Percentiles rank a stretch among this genome's conserved stretches.
Evolutionary conservation across 2,113 vertebrate genomes (phyloP).

Genomic region (Menura novaehollandiae): DNA sequence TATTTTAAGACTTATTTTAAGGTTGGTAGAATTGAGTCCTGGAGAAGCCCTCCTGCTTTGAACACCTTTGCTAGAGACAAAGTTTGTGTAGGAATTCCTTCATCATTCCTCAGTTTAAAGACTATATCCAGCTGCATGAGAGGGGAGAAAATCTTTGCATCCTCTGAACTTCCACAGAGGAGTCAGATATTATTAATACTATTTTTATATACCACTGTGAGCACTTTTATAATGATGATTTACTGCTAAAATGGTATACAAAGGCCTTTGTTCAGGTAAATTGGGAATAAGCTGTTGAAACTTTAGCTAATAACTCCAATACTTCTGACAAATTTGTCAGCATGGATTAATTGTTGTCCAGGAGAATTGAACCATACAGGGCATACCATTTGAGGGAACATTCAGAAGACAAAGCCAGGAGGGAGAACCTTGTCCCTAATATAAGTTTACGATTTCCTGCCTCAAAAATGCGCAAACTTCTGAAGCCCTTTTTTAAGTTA

Average conservation of each 20-base stretch:
- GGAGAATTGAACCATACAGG: not conserved
- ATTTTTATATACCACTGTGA: not conserved
- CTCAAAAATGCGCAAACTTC: not conserved
- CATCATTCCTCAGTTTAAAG: not conserved
- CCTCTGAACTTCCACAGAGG: not conserved
- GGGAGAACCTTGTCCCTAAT: not conserved
- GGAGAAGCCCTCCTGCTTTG: not conserved
- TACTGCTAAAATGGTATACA: not conserved
- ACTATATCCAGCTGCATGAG: not conserved
- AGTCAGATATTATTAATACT: not conserved
- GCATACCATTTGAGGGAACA: not conserved
- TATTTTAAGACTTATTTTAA: not conserved
- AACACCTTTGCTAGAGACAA: not conserved
- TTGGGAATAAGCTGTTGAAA: slow-evolving; percentile 20
- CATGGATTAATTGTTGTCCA: slow-evolving; percentile 4
- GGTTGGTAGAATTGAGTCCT: not conserved
- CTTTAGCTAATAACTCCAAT: slow-evolving; percentile 8
- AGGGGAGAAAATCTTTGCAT: not conserved
- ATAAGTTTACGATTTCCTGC: not conserved
- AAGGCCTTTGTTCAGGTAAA: not conserved
- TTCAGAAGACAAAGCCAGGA: not conserved
- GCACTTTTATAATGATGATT: not conserved
- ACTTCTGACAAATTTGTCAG: not conserved
- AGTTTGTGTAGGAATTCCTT: not conserved
- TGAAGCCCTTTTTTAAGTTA: not conserved